Evolutionary conservation across 2,113 vertebrate genomes (phyloP), one percentile per base, ranked within the genome.

Genomic region (Notechis scutatus): DNA sequence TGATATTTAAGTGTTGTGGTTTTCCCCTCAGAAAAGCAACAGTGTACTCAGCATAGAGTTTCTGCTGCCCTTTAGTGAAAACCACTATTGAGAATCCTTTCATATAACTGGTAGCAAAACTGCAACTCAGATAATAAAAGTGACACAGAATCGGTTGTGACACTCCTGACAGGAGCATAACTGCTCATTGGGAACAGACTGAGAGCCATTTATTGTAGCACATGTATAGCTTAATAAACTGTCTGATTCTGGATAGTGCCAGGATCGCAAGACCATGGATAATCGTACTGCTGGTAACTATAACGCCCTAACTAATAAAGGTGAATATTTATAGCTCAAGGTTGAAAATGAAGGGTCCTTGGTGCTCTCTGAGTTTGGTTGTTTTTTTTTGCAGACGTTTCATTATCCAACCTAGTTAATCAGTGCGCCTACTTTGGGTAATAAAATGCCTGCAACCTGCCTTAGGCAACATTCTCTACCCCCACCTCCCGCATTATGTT

Each of bases 1-100:
- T 91, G 5, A 26, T 93, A 95, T 93, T 89, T 61, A 93, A 96
- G 93, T 94, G 95, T 95, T 94, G 94, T 95, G 95, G 95, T 96
- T 57, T 89, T 39, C 85, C 91, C 81, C 45, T 92, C 92, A 81
- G 61, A 81, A 81, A 91, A 86, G 56, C 18, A 54, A 29, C 52
- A 42, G 56, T 8, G 4, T 64, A 14, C 6, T 18, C 11, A 34
- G 6, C 54, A 50, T 42, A 15, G 50, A 5, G 54, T 24, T 61
- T 50, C 57, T 50, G 39, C 54, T 59, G 24, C 55, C 55, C 10
- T 87, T 34, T 39, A 52, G 45, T 18, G 50, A 91, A 34, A 85
- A 91, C 69, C 85, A 54, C 52, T 55, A 34, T 56, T 92, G 55
- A 85, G 24, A 45, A 55, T 87, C 50, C 34, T 26, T 61, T 86